phyloP scores from a whole-genome alignment of 2,888 invertebrate species.

The Phengaris arion region DNA sequence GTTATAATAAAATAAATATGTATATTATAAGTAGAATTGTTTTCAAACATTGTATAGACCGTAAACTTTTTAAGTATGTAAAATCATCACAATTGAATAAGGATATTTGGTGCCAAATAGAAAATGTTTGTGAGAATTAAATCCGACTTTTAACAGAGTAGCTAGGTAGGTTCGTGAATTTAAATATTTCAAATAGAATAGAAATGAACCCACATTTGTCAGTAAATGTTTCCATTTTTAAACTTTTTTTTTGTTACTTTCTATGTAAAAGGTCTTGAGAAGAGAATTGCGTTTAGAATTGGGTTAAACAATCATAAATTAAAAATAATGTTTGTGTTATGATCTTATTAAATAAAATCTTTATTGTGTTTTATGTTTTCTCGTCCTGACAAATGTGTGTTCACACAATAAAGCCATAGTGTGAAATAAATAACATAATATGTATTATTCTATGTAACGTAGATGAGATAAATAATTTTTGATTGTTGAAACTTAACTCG shows the following conservation, averaged over 20 bases:
- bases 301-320: no score
- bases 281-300: not conserved
- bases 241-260: not conserved
- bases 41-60: not conserved
- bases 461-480: conserved; percentile 39
- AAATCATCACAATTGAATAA: conserved; percentile 34
- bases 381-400: not conserved
- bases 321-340: not conserved
- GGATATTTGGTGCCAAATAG: conserved; percentile 40
- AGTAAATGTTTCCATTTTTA: not conserved
- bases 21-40: not conserved
- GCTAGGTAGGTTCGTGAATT: conserved; percentile 47
- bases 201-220: conserved; percentile 17
- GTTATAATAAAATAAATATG: not conserved
- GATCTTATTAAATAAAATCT: not conserved
- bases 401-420: conserved; percentile 36
- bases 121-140: conserved; percentile 40
- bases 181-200: conserved; percentile 35
- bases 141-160: conserved; percentile 43
- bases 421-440: conserved; percentile 40
- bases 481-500: conserved; percentile 35
- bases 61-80: not conserved
- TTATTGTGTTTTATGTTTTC: no score
- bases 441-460: conserved; percentile 36
- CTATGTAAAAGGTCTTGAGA: not conserved